Evolutionary conservation across 2,888 invertebrate genomes (phyloP), one percentile per base, ranked within the genome.

Genomic region (Drosophila fungiperda): DNA sequence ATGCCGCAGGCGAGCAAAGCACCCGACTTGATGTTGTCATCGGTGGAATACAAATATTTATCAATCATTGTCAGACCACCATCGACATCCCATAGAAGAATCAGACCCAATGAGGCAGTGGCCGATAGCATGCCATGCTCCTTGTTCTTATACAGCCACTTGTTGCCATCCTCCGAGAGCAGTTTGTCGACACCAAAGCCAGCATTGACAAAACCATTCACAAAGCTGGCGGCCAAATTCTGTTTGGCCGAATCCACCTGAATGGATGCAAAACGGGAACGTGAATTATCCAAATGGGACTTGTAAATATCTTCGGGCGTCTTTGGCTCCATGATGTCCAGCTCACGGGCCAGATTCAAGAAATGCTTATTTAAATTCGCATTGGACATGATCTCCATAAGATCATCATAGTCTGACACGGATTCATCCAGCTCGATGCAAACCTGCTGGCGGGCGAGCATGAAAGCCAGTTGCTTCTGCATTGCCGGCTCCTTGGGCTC

Each of bases 311-410:
- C 99, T 93, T 99, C 99, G 0, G 99, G 99, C 0, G 97, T 97
- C 94, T 99, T 99, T 0, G 99, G 98, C 92, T 99, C 99, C 97
- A 99, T 97, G 80, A 99, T 99, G 92, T 99, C 99, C 87, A 99
- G 95, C 96, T 99, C 99, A 93, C 99, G 95, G 4, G 96, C 99
- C 76, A 99, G 94, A 86, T 97, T 97, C 38, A 98, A 94, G 93
- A 99, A 99, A 92, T 99, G 97, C 81, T 97, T 96, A 92, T 97
- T 99, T 75, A 99, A 95, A 88, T 98, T 97, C 2, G 97, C 96
- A 94, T 99, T 99, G 3, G 98, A 97, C 94, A 99, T 96, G 77
- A 99, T 98, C 87, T 98, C 98, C 78, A 95, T 95, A 17, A 98
- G 93, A 86, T 98, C 96, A 88, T 97, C 96, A 88, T 97, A 92